These are phyloP conservation scores for Cariama cristata DNA, from an alignment of 2,113 vertebrate species.

Conservation along the genomic window DNA sequence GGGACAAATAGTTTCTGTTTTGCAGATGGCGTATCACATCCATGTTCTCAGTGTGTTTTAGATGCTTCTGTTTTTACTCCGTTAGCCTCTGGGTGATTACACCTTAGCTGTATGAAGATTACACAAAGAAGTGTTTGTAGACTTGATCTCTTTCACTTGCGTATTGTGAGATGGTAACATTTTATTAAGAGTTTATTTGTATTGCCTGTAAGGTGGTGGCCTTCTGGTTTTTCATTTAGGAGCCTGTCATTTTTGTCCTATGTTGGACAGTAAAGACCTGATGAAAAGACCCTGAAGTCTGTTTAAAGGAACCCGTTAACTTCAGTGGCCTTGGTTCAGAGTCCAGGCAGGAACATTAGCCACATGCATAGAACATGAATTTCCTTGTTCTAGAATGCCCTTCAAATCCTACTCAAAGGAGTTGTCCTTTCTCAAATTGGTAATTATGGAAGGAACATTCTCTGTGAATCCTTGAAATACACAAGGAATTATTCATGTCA, in stretches of 20 bases:
- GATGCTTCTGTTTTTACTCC: constrained; percentile 7
- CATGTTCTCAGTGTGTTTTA: not conserved
- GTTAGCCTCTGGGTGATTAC: not conserved
- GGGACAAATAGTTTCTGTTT: not conserved
- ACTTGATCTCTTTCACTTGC: not conserved
- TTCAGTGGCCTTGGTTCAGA: not conserved
- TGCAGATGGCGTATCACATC: not conserved
- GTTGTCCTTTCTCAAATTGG: not conserved
- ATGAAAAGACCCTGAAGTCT: not conserved
- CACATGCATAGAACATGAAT: not conserved
- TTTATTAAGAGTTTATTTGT: not conserved
- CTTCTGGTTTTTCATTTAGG: not conserved
- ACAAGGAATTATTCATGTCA: constrained; percentile 44
- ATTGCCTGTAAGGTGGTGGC: not conserved
- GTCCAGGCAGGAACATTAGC: not conserved
- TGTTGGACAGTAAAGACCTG: not conserved
- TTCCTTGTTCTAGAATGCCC: constrained; percentile 27
- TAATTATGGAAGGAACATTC: constrained; percentile 6
- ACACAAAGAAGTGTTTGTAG: not conserved
- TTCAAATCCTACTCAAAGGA: constrained; percentile 20
- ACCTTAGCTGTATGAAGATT: not conserved
- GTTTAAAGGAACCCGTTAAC: not conserved
- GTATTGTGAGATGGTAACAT: not conserved
- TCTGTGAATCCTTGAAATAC: constrained; percentile 12
- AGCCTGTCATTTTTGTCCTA: not conserved